Evolutionary conservation across 1,140 invertebrate genomes (phyloP).

Genomic region (Euura saliciscinereae): DNA sequence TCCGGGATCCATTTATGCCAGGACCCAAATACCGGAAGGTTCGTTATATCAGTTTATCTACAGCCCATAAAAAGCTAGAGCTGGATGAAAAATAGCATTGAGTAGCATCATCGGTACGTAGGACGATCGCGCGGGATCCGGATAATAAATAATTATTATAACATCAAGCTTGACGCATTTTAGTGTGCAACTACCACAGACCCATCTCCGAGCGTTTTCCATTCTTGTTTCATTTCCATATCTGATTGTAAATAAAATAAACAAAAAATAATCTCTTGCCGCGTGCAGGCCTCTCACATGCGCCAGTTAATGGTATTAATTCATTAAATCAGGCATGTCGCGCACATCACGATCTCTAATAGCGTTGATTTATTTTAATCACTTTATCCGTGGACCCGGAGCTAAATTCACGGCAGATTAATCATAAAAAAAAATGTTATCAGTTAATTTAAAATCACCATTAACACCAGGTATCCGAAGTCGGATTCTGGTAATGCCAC

Average conservation of each 20-base stretch:
- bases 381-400: not conserved
- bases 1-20: not conserved
- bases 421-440: slow-evolving; percentile 3
- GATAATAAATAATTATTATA: slow-evolving; percentile 6
- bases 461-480: not conserved
- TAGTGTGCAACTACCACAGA: not conserved
- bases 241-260: not conserved
- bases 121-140: not conserved
- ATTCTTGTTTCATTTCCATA: slow-evolving; percentile 5
- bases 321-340: slow-evolving; percentile 1
- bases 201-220: not conserved
- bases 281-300: not conserved
- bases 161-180: not conserved
- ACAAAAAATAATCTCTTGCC: not conserved
- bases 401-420: not conserved
- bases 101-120: not conserved
- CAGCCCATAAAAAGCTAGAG: not conserved
- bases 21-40: not conserved
- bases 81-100: slow-evolving; percentile 5
- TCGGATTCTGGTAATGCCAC: not conserved
- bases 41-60: slow-evolving; percentile 5
- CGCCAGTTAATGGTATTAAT: not conserved
- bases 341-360: not conserved
- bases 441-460: not conserved
- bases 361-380: slow-evolving; percentile 6